Base-by-base conservation (phyloP, 2,888 invertebrate species). In the Ganaspis brasiliensis region DNA sequence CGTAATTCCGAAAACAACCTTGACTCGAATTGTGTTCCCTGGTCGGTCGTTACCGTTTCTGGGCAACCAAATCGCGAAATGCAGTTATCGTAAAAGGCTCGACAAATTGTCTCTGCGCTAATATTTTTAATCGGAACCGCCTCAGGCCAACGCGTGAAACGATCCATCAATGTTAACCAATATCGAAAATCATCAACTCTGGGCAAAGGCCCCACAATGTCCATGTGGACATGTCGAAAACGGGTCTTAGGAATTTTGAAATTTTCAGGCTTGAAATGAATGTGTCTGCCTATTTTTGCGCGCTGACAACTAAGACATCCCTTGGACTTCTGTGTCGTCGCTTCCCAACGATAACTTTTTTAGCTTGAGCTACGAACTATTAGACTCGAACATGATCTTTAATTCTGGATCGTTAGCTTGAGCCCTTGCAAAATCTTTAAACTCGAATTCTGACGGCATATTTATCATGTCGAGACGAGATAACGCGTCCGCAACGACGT, bases 401-500 rank as follows among this genome's bases (percentile, higher is more conserved):
- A 70, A 16, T n/a, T 78, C 59, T 8, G 67, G 56, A 35, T 81
- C 67, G 40, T 16, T 12, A 3, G 2, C 21, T 12, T 67, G 67
- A 2, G 35, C 40, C 8, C 9, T 16, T 6, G 67, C 40, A 6
- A 67, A 8, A n/a, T 67, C 67, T 1, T n/a, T 21, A 1, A 67
- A 31, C 16, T 19, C 14, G 9, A 35, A 16, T 9, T 67, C 67
- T 3, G 40, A 14, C 1, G 73, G 59, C 12, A 73, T n/a, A 35
- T 16, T 14, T 14, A 73, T 21, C 0, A 14, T 52, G 12, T 79
- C 74, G 2, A 82, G 40, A 10, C 84, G 73, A 1, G 76, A 81
- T 16, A 84, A 55, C 6, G 78, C 59, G 70, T 84, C 84, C 1
- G 83, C 83, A 0, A 83, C 82, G 9, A 80, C 70, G 26, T 84